phyloP scores from a whole-genome alignment of 2,113 vertebrate species.

The Hipposideros armiger region DNA sequence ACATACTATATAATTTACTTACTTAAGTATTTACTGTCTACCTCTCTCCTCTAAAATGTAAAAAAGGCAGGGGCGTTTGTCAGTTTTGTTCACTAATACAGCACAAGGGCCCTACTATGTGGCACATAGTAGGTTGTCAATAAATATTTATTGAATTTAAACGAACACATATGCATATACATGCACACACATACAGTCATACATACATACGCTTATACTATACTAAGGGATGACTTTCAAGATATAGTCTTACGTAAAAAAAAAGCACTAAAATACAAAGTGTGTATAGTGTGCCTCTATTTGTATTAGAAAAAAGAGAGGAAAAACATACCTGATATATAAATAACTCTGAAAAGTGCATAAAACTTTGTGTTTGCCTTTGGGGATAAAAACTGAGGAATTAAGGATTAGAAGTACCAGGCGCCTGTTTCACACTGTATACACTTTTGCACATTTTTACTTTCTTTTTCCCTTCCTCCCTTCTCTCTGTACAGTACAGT shows the following conservation, averaged over 20 bases:
- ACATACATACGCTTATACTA: neutral
- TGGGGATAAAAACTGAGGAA: neutral
- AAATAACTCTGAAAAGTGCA: constrained; percentile 8
- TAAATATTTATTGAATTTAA: neutral
- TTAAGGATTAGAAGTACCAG: neutral
- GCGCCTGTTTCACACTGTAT: neutral
- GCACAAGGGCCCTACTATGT: neutral
- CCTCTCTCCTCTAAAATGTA: neutral
- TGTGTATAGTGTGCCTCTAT: neutral
- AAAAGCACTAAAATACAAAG: neutral
- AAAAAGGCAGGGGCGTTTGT: neutral
- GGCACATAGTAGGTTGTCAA: neutral
- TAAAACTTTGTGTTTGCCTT: neutral
- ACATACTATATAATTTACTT: neutral
- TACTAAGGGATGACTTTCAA: neutral
- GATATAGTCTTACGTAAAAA: neutral
- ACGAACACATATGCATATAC: neutral
- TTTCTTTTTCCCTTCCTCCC: neutral
- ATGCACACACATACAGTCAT: neutral
- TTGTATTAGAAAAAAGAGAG: neutral
- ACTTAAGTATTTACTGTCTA: neutral
- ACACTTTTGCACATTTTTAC: neutral
- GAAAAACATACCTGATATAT: neutral
- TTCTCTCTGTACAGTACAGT: neutral
- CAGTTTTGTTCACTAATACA: neutral